phyloP scores from a whole-genome alignment of 2,888 invertebrate genomes.

The Chrysotoxum bicinctum region DNA sequence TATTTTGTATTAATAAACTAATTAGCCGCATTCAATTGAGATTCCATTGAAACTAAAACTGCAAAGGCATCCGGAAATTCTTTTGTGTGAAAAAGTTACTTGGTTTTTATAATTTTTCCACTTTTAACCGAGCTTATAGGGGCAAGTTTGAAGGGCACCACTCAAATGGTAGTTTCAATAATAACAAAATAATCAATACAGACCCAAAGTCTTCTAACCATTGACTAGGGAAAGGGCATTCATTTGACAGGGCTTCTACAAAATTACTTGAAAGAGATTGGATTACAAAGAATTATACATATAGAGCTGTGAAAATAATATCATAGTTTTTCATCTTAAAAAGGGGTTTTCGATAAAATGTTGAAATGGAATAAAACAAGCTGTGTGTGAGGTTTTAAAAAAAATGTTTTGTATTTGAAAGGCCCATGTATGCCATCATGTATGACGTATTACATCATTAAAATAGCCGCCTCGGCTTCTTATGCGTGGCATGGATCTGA shows the following conservation, averaged over 20 bases:
- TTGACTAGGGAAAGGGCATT: background rate
- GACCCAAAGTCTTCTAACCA: background rate
- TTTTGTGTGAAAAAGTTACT: background rate
- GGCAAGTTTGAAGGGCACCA: background rate
- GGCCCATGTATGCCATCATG: no score
- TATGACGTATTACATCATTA: no score
- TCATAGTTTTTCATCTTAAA: no score
- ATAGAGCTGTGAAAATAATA: no score
- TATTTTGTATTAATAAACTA: background rate
- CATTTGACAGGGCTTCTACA: background rate
- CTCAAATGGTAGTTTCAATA: background rate
- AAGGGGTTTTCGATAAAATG: no score
- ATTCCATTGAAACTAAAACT: background rate
- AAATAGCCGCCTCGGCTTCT: no score
- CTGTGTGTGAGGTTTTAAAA: no score
- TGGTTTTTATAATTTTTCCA: background rate
- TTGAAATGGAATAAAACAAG: no score
- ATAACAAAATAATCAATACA: background rate
- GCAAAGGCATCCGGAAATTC: background rate
- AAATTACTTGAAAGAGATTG: background rate
- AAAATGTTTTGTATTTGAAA: no score
- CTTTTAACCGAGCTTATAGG: background rate
- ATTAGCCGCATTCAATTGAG: background rate
- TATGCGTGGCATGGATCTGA: no score
- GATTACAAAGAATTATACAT: background rate